Evolutionary conservation across 2,888 invertebrate species (phyloP).

Genomic region (Spisula solida): DNA sequence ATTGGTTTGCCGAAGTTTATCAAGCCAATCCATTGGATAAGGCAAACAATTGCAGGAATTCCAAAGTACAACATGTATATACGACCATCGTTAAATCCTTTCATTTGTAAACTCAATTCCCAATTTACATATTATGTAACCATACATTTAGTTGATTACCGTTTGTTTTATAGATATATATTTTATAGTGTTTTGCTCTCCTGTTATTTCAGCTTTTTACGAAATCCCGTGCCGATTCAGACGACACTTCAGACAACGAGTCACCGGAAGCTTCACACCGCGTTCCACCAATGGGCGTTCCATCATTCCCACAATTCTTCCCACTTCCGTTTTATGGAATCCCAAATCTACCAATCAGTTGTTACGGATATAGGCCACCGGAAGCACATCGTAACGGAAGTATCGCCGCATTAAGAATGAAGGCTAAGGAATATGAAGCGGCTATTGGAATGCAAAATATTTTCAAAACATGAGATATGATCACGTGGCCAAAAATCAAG

Average conservation of each 20-base stretch:
- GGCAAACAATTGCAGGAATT: too few species aligned
- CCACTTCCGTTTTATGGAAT: constrained; percentile 72
- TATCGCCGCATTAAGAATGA: constrained; percentile 78
- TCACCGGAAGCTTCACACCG: constrained; percentile 40
- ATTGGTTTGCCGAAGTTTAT: too few species aligned
- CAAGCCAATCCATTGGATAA: too few species aligned
- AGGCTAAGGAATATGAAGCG: constrained; percentile 79
- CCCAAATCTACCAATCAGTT: constrained; percentile 58
- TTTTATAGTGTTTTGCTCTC: background rate
- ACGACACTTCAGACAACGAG: constrained; percentile 53
- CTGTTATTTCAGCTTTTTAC: constrained; percentile 32
- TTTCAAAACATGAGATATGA: constrained; percentile 69
- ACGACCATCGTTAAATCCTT: too few species aligned
- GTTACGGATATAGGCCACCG: constrained; percentile 64
- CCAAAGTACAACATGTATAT: too few species aligned
- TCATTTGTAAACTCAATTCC: too few species aligned
- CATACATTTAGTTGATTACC: too few species aligned
- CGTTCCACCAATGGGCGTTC: constrained; percentile 58
- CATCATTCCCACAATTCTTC: constrained; percentile 68
- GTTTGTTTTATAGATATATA: too few species aligned
- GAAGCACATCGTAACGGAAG: constrained; percentile 74
- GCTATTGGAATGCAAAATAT: constrained; percentile 77
- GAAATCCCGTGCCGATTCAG: constrained; percentile 44
- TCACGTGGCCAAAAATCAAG: background rate
- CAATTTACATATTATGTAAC: too few species aligned